phyloP scores from a whole-genome alignment of 2,113 vertebrate species.

The Ictalurus punctatus region DNA sequence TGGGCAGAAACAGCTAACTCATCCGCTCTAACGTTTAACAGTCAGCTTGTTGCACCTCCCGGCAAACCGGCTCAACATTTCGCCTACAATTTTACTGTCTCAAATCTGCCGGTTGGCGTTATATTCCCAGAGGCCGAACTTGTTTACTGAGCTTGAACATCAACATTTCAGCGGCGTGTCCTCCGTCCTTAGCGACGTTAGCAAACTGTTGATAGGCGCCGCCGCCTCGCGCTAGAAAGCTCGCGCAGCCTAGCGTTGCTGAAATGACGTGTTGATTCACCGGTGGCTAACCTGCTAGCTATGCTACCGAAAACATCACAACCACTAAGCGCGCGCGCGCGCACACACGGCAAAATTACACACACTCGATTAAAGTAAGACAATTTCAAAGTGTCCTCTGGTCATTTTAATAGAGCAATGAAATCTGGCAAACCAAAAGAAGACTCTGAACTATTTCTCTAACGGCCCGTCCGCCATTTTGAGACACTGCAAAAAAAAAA shows the following conservation, averaged over 20 bases:
- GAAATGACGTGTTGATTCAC: slow-evolving; percentile 55
- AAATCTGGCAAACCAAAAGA: slow-evolving; percentile 23
- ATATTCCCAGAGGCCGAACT: not conserved
- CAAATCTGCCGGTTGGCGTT: not conserved
- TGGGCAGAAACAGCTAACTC: not conserved
- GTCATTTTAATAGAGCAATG: not conserved
- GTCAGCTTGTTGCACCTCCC: too few relatives aligned
- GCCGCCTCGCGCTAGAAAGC: not conserved
- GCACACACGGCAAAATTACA: not conserved
- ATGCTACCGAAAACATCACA: not conserved
- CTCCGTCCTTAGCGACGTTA: not conserved
- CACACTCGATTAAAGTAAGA: too few relatives aligned
- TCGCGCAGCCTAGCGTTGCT: slow-evolving; percentile 47
- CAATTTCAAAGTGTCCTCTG: not conserved
- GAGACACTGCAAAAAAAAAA: slow-evolving; percentile 66
- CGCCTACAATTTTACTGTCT: not conserved
- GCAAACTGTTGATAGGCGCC: slow-evolving; percentile 51
- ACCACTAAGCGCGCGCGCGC: not conserved
- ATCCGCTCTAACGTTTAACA: not conserved
- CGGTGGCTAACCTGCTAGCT: slow-evolving; percentile 22
- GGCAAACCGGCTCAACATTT: not conserved
- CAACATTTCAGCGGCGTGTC: not conserved
- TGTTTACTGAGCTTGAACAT: not conserved
- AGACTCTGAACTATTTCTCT: slow-evolving; percentile 60
- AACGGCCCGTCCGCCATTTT: slow-evolving; percentile 82